Base-by-base conservation (phyloP, 2,113 vertebrate genomes). In the Chloropsis hardwickii region DNA sequence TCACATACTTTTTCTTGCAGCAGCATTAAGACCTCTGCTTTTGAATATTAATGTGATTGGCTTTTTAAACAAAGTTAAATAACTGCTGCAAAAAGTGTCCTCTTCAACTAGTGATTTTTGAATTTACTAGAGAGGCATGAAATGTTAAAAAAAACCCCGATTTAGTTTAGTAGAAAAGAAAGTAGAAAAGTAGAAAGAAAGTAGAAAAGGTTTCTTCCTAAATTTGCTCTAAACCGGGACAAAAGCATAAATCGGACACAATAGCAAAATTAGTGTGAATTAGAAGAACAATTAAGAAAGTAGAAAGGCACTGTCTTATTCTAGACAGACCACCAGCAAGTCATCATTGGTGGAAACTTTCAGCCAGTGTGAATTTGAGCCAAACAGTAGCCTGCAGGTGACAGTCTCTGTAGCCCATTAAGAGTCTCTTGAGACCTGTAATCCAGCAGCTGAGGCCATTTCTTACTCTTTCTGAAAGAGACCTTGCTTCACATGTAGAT, bases 401-500 rank as follows among this genome's bases (percentile, higher is more conserved):
- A 96, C 91, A 82, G 73, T 31, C 81, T 81, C 70, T 78, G 66
- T 74, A 85, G 78, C 62, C 94, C 94, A 96, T 97, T 97, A 97
- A n/a, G 56, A 53, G 69, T 93, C 94, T 42, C 92, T 48, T 0
- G 89, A 48, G 94, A 25, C 88, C 69, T 87, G 33, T 93, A 82
- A 86, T 92, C 54, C 9, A 58, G 60, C 96, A 97, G 95, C 95
- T 96, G 95, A 96, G 85, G 64, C 91, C 53, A 18, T 88, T 86
- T 71, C 48, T 79, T 54, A 20, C 69, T 72, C 58, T 44, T 95
- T n/a, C 29, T 47, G 62, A 37, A 37, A 37, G 37, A 73, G 72
- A 88, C 56, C 56, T 88, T 2, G 0, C 58, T 80, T 88, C 50
- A 12, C 8, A 6, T 94, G 91, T 64, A 31, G 27, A 7, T 76